These are phyloP conservation scores for Hylaea fasciaria DNA, from an alignment of 2,888 invertebrate species.

Conservation along the genomic window DNA sequence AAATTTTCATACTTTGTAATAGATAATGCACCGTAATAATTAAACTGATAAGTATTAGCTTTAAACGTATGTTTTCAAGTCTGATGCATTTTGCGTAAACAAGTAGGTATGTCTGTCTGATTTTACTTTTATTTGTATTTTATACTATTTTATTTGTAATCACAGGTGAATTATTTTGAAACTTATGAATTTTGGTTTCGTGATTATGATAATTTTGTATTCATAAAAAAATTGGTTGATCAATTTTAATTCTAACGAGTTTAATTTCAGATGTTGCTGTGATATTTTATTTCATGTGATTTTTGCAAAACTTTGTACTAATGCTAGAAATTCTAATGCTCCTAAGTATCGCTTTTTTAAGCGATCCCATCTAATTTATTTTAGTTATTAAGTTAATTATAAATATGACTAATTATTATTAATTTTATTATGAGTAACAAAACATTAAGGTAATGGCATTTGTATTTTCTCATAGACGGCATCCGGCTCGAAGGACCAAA, in stretches of 20 bases:
- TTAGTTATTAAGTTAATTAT: constrained; percentile 23
- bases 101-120: not conserved
- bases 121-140: not conserved
- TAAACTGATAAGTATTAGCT: not conserved
- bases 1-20: not conserved
- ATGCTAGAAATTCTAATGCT: not conserved
- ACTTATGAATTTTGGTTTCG: too few species aligned
- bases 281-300: constrained; percentile 44
- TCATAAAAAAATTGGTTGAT: constrained; percentile 1
- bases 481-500: constrained; percentile 29
- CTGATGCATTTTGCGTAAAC: constrained; percentile 10
- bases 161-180: too few species aligned
- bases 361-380: constrained; percentile 27
- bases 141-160: too few species aligned
- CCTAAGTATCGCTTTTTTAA: constrained; percentile 24
- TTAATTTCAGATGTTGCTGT: constrained; percentile 39
- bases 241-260: too few species aligned
- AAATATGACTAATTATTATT: constrained; percentile 8
- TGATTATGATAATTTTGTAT: not conserved
- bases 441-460: constrained; percentile 16
- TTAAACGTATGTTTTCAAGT: constrained; percentile 6
- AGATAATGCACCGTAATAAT: not conserved
- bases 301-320: constrained; percentile 15
- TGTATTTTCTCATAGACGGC: constrained; percentile 14
- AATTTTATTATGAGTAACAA: constrained; percentile 9